Evolutionary conservation across 2,113 vertebrate species (phyloP).

Genomic region (Shinisaurus crocodilurus): DNA sequence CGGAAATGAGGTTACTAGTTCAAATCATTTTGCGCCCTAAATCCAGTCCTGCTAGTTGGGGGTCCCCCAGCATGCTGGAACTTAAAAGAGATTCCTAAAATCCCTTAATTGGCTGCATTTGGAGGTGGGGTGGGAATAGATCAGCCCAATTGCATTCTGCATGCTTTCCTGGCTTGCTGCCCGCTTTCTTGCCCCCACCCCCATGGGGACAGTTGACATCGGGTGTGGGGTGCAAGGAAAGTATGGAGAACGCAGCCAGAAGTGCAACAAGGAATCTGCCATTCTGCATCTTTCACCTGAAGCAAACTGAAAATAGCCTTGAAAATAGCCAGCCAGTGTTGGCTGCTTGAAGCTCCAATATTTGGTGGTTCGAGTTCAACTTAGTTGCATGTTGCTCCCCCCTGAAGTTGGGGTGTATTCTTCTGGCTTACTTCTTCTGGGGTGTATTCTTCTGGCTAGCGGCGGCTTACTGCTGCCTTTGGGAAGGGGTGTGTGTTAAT

Average conservation of each 20-base stretch:
- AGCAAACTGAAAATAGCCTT: background rate
- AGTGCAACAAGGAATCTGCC: background rate
- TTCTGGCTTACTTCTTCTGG: background rate
- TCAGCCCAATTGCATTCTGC: background rate
- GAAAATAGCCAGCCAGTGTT: background rate
- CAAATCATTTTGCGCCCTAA: background rate
- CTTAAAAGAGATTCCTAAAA: background rate
- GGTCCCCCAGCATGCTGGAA: background rate
- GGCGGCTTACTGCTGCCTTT: background rate
- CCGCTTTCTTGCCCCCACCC: too few relatives aligned
- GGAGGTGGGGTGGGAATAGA: background rate
- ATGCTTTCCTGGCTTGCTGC: background rate
- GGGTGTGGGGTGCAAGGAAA: background rate
- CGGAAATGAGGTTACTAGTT: background rate
- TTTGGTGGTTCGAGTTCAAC: background rate
- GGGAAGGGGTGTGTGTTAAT: background rate
- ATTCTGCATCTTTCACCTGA: background rate
- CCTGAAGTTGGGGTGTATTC: too few relatives aligned
- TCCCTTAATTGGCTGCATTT: background rate
- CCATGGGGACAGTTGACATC: background rate
- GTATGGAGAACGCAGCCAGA: background rate
- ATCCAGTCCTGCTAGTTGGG: too few relatives aligned
- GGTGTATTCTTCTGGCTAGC: too few relatives aligned
- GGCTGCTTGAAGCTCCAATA: background rate
- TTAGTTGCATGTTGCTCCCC: too few relatives aligned